Percentiles rank a stretch among this genome's conserved stretches.
These are phyloP conservation scores for Epistrophe grossulariae DNA, from an alignment of 2,888 invertebrate genomes.

Conservation along the genomic window DNA sequence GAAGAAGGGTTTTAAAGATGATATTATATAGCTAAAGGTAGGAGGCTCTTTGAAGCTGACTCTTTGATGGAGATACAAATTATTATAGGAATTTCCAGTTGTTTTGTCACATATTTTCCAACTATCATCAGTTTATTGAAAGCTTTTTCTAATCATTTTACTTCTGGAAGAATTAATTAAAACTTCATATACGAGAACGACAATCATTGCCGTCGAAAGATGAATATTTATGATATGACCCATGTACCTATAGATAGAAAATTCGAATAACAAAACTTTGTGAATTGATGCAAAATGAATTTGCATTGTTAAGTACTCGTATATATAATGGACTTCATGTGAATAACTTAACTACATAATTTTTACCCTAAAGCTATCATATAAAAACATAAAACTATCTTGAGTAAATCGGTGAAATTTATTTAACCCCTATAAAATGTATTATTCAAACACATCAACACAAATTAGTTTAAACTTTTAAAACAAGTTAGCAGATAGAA, in stretches of 20 bases:
- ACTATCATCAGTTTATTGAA: conserved; percentile 10
- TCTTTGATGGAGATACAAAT: conserved; percentile 18
- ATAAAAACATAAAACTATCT: not conserved
- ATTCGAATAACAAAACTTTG: conserved; percentile 11
- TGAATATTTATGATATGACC: conserved; percentile 56
- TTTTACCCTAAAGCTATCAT: not conserved
- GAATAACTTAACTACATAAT: not conserved
- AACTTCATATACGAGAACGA: conserved; percentile 1
- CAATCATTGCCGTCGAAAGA: not conserved
- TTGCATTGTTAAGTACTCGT: conserved; percentile 18
- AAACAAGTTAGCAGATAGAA: conserved; percentile 6
- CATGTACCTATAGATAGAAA: not conserved
- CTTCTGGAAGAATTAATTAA: conserved; percentile 60
- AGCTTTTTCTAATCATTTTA: conserved; percentile 63
- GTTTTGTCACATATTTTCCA: conserved; percentile 33
- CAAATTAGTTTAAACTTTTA: conserved; percentile 8
- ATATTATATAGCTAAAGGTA: not conserved
- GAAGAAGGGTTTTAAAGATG: not conserved
- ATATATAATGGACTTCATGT: not conserved
- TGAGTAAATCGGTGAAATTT: not conserved
- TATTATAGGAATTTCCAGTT: not conserved
- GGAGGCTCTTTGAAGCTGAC: conserved; percentile 35
- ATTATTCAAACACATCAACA: conserved; percentile 12
- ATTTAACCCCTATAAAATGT: not conserved
- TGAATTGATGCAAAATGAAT: conserved; percentile 32